Evolutionary conservation across 2,113 vertebrate species (phyloP).

Genomic region (Leptobrachium ailaonicum): DNA sequence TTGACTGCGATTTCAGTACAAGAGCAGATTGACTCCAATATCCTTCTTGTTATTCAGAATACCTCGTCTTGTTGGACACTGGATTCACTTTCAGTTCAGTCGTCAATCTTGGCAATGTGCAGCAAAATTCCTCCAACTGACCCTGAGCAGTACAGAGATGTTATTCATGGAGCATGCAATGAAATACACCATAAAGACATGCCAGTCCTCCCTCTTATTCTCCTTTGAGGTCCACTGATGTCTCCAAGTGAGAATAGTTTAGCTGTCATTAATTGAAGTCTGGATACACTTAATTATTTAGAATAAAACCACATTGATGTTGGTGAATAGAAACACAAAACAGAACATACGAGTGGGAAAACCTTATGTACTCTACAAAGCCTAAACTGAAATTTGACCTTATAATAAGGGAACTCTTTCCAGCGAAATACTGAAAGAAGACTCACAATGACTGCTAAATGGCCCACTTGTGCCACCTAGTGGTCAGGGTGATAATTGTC

Average conservation of each 20-base stretch:
- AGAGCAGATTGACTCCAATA: no score
- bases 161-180: not conserved
- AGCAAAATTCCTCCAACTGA: not conserved
- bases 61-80: no score
- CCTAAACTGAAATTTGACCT: no score
- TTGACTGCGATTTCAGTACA: no score
- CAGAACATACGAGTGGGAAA: no score
- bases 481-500: constrained; percentile 29
- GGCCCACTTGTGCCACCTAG: constrained; percentile 42
- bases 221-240: not conserved
- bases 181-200: not conserved
- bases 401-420: not conserved
- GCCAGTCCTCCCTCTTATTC: not conserved
- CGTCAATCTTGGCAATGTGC: not conserved
- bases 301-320: no score
- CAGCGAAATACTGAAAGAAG: not conserved
- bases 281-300: not conserved
- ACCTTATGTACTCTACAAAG: no score
- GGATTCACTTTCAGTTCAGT: not conserved
- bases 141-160: not conserved
- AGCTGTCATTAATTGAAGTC: not conserved
- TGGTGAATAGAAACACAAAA: no score
- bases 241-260: not conserved
- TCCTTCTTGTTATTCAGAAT: no score
- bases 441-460: not conserved